Conservation (phyloP, 2,113 vertebrate genomes). For the Mus spicilegus region DNA sequence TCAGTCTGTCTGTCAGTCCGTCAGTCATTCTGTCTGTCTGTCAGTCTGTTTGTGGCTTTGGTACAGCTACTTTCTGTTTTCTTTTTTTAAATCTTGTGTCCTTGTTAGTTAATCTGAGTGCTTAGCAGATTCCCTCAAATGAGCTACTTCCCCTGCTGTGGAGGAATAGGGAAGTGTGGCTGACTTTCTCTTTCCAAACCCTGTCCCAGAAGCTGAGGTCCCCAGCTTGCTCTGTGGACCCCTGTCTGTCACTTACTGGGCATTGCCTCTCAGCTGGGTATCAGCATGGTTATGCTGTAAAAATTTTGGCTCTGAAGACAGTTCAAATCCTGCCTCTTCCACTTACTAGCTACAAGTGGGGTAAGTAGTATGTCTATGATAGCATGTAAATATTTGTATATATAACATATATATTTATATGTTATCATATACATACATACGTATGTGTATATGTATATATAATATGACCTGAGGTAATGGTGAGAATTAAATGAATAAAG, state of each 20-base stretch:
- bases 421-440: no score
- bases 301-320: background rate
- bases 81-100: background rate
- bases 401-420: no score
- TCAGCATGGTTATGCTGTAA: background rate
- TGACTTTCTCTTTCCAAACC: background rate
- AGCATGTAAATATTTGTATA: background rate
- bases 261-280: conserved; percentile 13
- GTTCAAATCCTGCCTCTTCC: conserved; percentile 9
- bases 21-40: no score
- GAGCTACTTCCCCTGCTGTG: background rate
- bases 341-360: background rate
- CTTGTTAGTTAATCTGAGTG: background rate
- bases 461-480: background rate
- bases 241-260: background rate
- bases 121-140: background rate
- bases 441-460: no score
- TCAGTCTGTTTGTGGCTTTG: background rate
- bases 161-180: background rate
- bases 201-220: background rate
- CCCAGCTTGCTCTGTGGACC: background rate
- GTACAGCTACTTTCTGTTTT: background rate
- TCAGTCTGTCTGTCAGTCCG: no score
- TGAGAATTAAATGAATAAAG: conserved; percentile 49
- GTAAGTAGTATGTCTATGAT: background rate